Base-by-base conservation (phyloP, 2,888 invertebrate genomes). In the Drosophila anomalata region DNA sequence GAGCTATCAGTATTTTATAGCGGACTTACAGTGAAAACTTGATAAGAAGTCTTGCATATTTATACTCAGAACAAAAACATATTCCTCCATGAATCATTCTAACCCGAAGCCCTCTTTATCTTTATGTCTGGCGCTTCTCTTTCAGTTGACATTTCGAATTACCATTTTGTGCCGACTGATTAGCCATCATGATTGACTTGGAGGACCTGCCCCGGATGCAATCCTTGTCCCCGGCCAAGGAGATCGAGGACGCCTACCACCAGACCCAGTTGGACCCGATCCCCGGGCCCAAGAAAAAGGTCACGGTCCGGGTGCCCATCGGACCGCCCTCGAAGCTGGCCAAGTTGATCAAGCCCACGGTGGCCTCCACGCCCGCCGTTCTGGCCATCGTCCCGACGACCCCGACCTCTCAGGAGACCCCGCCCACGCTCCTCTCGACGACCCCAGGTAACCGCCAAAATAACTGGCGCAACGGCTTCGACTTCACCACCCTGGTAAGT, bases 191-290 rank as follows among this genome's bases (percentile, higher is more conserved):
- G 90, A 89, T 89, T 52, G 77, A 88, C 33, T 60, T 90, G 44
- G 90, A 91, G 75, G 91, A 91, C 80, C 79, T 91, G 57, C 91
- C 91, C 2, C 79, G 90, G 71, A 68, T 91, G 82, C 87, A 91
- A 76, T 91, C 91, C 20, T 74, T 91, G 11, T 91, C 91, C 2
- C 91, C 91, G 3, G 69, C 80, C 5, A 79, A 81, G 53, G 88
- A 89, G 14, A 60, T 89, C 14, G 84, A 82, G n/a, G 76, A 77
- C 9, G 58, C 56, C 12, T 71, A 74, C 42, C 20, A 52, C 12
- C 60, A 73, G 22, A 73, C 57, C 17, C 39, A 50, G 8, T 7
- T 68, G 20, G n/a, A 48, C 5, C 20, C 29, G 9, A 29, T 12
- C 8, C 20, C 12, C 50, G 62, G 26, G 22, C 61, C 61, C 33